phyloP scores from a whole-genome alignment of 1,140 invertebrate genomes.

The Teleopsis dalmanni region DNA sequence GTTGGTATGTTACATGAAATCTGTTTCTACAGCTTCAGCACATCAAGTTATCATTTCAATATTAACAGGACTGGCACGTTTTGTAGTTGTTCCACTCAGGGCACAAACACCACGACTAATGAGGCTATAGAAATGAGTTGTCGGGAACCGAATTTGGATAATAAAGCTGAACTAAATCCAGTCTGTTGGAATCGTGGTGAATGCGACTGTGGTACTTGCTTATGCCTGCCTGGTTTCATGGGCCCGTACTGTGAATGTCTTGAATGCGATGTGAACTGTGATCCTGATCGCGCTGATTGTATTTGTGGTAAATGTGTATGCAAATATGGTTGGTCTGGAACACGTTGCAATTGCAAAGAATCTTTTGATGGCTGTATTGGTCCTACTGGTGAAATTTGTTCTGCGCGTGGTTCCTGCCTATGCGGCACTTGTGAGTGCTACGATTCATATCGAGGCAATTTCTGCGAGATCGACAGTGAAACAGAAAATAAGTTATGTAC shows the following conservation, averaged over 20 bases:
- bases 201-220: slow-evolving; percentile 48
- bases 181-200: slow-evolving; percentile 44
- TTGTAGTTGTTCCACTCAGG: slow-evolving; percentile 46
- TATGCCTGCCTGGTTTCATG: slow-evolving; percentile 45
- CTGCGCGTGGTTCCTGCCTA: slow-evolving; percentile 54
- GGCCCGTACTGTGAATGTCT: slow-evolving; percentile 50
- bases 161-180: slow-evolving; percentile 29
- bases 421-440: slow-evolving; percentile 69
- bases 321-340: slow-evolving; percentile 56
- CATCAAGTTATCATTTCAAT: no score
- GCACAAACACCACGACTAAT: slow-evolving; percentile 43
- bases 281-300: slow-evolving; percentile 56
- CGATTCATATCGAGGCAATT: slow-evolving; percentile 25
- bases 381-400: slow-evolving; percentile 52
- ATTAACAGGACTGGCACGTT: slow-evolving; percentile 47
- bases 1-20: slow-evolving; percentile 45
- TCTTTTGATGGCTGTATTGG: slow-evolving; percentile 23
- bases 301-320: slow-evolving; percentile 72
- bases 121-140: slow-evolving; percentile 44
- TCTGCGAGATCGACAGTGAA: slow-evolving; percentile 32
- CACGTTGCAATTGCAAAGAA: slow-evolving; percentile 28
- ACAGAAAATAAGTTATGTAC: slow-evolving; percentile 37
- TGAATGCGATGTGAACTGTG: slow-evolving; percentile 43
- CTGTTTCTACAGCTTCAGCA: neutral
- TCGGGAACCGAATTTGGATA: slow-evolving; percentile 27